A percentile compares a stretch with the other conserved stretches of the same genome.
Evolutionary conservation across 2,797 vertebrate genomes (phyloP).

Genomic region (Furcifer pardalis): DNA sequence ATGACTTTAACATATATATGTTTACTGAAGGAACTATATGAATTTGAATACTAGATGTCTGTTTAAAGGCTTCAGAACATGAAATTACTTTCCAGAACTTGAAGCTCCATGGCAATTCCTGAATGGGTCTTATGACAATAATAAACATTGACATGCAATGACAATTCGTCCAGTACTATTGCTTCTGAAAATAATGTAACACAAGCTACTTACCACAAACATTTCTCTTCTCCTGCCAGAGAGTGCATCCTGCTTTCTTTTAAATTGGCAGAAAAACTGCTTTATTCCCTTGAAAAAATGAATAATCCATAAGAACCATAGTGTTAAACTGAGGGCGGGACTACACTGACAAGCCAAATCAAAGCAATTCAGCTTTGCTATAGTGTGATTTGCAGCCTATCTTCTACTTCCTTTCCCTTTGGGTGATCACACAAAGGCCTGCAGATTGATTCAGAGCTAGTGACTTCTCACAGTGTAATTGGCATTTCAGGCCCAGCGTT

Average conservation of each 20-base stretch:
- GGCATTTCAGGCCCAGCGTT: no score
- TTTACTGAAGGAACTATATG: neutral
- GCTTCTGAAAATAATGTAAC: constrained; percentile 37
- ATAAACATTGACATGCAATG: no score
- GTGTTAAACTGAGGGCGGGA: no score
- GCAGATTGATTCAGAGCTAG: no score
- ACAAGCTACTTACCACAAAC: constrained; percentile 37
- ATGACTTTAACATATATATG: no score
- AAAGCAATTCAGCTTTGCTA: no score
- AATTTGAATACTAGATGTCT: neutral
- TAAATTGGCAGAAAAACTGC: constrained; percentile 22
- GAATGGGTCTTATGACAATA: no score
- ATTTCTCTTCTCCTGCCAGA: constrained; percentile 27
- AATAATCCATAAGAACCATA: neutral
- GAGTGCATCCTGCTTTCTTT: neutral
- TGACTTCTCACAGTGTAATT: no score
- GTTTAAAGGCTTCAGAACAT: constrained; percentile 23
- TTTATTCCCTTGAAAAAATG: constrained; percentile 11
- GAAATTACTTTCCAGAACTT: constrained; percentile 26
- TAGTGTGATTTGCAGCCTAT: no score
- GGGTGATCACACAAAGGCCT: no score
- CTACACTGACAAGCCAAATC: no score
- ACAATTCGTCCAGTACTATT: constrained; percentile 15
- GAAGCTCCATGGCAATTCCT: constrained; percentile 26
- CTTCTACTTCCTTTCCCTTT: no score